Base-by-base conservation (phyloP, 2,888 invertebrate species). In the Xestia xanthographa region DNA sequence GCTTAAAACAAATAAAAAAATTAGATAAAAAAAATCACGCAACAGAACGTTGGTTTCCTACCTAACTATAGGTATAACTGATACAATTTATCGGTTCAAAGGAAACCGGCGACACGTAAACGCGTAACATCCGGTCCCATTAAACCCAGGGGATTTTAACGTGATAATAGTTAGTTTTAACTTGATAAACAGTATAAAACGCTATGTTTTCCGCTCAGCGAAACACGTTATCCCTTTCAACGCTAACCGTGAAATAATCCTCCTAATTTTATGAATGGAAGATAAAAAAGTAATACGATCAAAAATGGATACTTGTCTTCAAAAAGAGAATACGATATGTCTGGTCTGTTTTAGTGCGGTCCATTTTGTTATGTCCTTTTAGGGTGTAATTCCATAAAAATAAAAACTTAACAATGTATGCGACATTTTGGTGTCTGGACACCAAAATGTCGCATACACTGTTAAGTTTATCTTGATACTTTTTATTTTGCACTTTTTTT, bases 271-370 rank as follows among this genome's bases (percentile, higher is more conserved):
- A 79, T 75, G 48, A 12, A 8, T 48, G 34, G n/a, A n/a, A n/a
- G 48, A 79, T 78, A 79, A 84, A 83, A 85, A 67, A 65, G 69
- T 68, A 50, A 62, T 66, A 50, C 43, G 22, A 66, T 75, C 66
- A 75, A 72, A 83, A 75, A 72, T 48, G 9, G 62, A 67, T 53
- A 34, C 41, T 26, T 5, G 26, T 38, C 58, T 68, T 62, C 43
- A 74, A 70, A 82, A 81, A 68, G 43, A 17, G 69, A 73, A 84
- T 50, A 67, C 45, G 75, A 82, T 75, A 81, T 63, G 29, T 75
- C 75, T 81, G 72, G 72, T 60, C 20, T 29, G 20, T 73, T 85
- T 84, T 75, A 84, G 45, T 58, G 38, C 85, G 66, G 80, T 68
- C 48, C 53, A 5, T 34, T n/a, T 56, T 73, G 63, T 80, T 71